A percentile compares a stretch with the other conserved stretches of the same genome.
Conservation (phyloP, 2,888 invertebrate species). For the Julus scanicus region DNA sequence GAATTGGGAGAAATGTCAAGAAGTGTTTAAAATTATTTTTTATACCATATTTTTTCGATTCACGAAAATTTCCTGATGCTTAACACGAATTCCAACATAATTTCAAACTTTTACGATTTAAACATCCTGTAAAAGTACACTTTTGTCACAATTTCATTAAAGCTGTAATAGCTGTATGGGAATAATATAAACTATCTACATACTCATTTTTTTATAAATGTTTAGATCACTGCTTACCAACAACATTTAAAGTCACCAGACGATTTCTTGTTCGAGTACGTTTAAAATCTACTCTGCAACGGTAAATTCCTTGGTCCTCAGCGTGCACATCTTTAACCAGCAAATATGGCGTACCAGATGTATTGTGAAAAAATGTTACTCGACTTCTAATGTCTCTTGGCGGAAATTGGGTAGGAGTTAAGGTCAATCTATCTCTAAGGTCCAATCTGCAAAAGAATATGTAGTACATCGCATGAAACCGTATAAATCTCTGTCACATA, state of each 20-base stretch:
- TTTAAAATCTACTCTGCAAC: constrained; percentile 89
- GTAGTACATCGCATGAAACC: too few relatives aligned
- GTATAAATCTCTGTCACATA: too few relatives aligned
- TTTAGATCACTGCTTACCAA: constrained; percentile 74
- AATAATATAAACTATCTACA: too few relatives aligned
- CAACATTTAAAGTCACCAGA: constrained; percentile 84
- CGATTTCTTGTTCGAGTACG: constrained; percentile 90
- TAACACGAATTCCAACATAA: too few relatives aligned
- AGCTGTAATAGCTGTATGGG: too few relatives aligned
- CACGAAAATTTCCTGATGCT: too few relatives aligned
- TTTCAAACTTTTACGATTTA: too few relatives aligned
- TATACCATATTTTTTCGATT: too few relatives aligned
- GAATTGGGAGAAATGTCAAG: too few relatives aligned
- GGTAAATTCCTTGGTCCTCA: constrained; percentile 82
- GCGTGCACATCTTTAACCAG: constrained; percentile 56
- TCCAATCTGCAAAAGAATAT: constrained; percentile 54
- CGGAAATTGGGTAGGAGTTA: constrained; percentile 51
- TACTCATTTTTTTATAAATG: not conserved
- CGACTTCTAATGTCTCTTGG: constrained; percentile 56
- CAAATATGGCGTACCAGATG: constrained; percentile 53
- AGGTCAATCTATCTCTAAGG: constrained; percentile 54
- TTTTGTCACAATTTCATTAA: too few relatives aligned
- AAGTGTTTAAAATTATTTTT: too few relatives aligned
- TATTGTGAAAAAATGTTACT: constrained; percentile 54
- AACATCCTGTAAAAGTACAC: too few relatives aligned